Conservation (phyloP, 1,140 invertebrate species). For the Papilio helenus region DNA sequence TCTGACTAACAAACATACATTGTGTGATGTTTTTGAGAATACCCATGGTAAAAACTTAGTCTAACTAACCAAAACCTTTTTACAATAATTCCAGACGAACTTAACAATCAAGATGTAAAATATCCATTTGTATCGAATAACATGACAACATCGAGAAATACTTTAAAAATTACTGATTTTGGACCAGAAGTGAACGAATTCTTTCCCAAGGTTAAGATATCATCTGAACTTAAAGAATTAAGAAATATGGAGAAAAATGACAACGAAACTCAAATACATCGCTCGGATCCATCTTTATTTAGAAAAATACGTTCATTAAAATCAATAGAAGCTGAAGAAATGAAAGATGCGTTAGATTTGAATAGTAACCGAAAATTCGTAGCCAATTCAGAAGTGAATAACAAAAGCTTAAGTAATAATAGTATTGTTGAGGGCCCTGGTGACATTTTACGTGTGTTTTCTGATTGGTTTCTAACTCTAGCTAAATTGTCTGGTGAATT, state of each 20-base stretch:
- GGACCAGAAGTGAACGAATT: background rate
- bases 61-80: background rate
- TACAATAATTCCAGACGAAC: background rate
- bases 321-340: background rate
- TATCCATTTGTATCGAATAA: background rate
- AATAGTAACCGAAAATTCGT: background rate
- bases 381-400: background rate
- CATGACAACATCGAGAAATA: background rate
- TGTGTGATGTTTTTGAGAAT: too few relatives aligned
- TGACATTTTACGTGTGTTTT: slow-evolving; percentile 27
- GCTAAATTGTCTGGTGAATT: slow-evolving; percentile 34
- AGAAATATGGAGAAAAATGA: slow-evolving; percentile 3
- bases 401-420: background rate
- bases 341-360: background rate
- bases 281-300: background rate
- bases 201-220: background rate
- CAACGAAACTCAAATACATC: background rate
- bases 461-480: slow-evolving; percentile 33
- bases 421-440: background rate
- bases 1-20: too few relatives aligned
- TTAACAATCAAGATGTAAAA: background rate
- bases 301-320: slow-evolving; percentile 27
- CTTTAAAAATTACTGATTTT: background rate
- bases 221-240: background rate
- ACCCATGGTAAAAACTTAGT: background rate